Evolutionary conservation across 2,113 vertebrate species (phyloP), one percentile per base, ranked within the genome.

Genomic region (Callocephalon fimbriatum): DNA sequence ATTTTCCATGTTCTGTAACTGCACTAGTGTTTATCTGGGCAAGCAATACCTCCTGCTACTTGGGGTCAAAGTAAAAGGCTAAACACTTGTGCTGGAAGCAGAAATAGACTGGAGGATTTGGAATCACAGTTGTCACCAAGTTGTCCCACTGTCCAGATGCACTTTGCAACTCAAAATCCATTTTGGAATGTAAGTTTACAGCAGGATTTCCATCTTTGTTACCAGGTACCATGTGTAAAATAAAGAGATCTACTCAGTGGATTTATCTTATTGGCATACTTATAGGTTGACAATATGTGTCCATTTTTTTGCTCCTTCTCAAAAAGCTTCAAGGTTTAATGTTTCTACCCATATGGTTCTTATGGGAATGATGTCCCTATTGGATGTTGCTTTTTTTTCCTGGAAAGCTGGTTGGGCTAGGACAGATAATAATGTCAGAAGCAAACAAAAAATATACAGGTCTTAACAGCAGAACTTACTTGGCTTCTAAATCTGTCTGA

Each of bases 181-280:
- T 27, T 61, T 53, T 44, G 20, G 48, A 77, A 48, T 75, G 18
- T 7, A 38, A 40, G 26, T 72, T 87, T 89, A 47, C 13, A 63
- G 48, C 1, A 1, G 37, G 8, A 50, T 63, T 37, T 88, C 27
- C 12, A 4, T 74, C 35, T 70, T 47, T 47, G 26, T 48, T 2
- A 2, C 35, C 40, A 45, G 7, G 13, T 50, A 27, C 18, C 1
- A 0, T 1, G 0, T 29, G 10, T 58, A 19, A 85, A 75, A 75
- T 29, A n/a, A 31, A 71, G 71, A 58, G n/a, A 12, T 83, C n/a
- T 74, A n/a, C 31, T 67, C 47, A 20, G 10, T 44, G 62, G 14
- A 42, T 86, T 54, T 9, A 13, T 47, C 50, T 62, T 66, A 45
- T 29, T 87, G 35, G 62, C 45, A 38, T 13, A 32, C 6, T 7